Percentiles rank a stretch among this genome's conserved stretches.
phyloP scores from a whole-genome alignment of 2,888 invertebrate species.

The Pyralis farinalis region DNA sequence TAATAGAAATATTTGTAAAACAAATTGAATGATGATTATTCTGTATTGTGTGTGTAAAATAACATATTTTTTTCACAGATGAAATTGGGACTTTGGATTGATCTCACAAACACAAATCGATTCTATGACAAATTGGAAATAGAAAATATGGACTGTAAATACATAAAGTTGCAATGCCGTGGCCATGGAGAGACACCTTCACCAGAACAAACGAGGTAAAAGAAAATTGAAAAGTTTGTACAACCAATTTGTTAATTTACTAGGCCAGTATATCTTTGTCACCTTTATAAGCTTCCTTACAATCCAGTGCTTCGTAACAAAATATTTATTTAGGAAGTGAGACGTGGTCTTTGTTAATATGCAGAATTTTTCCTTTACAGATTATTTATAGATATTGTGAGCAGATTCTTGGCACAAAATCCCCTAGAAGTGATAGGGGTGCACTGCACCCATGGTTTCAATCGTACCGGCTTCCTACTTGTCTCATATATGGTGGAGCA shows the following conservation, averaged over 20 bases:
- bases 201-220: constrained; percentile 87
- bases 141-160: constrained; percentile 88
- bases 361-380: constrained; percentile 34
- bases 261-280: no score
- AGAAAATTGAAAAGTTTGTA: no score
- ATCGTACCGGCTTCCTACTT: constrained; percentile 97
- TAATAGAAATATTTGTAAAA: no score
- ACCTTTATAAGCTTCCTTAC: no score
- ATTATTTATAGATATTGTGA: constrained; percentile 90
- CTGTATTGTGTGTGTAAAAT: no score
- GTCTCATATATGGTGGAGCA: constrained; percentile 94
- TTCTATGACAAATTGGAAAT: constrained; percentile 94
- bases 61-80: no score
- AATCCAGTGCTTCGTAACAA: no score
- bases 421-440: constrained; percentile 91
- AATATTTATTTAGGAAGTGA: no score
- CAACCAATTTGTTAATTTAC: no score
- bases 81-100: constrained; percentile 97
- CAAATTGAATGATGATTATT: no score
- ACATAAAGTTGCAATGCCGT: constrained; percentile 93
- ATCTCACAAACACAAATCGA: constrained; percentile 96
- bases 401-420: constrained; percentile 88
- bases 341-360: no score
- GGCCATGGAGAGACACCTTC: constrained; percentile 97
- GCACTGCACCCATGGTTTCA: constrained; percentile 99